Evolutionary conservation across 2,888 invertebrate species (phyloP).

Genomic region (Erynnis tages): DNA sequence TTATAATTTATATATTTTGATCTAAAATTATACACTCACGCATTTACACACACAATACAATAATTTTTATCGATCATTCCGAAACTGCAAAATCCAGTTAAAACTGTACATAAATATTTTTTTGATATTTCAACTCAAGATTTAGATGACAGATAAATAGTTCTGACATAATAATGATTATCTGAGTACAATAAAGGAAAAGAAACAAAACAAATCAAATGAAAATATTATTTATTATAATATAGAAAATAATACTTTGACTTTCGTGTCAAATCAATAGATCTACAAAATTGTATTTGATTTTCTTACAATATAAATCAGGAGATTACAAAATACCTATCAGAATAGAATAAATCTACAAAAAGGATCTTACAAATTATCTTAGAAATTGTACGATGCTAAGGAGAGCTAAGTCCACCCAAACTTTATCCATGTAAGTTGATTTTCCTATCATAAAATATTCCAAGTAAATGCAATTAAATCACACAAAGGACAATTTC

Average conservation of each 20-base stretch:
- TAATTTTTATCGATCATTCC: slow-evolving; percentile 11
- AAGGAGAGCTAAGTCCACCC: slow-evolving; percentile 69
- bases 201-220: slow-evolving; percentile 55
- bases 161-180: slow-evolving; percentile 18
- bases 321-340: slow-evolving; percentile 79
- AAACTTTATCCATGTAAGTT: slow-evolving; percentile 68
- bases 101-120: background rate
- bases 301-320: slow-evolving; percentile 64
- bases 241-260: slow-evolving; percentile 76
- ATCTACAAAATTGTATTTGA: slow-evolving; percentile 61
- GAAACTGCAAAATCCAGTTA: slow-evolving; percentile 1
- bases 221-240: slow-evolving; percentile 74
- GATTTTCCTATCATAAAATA: slow-evolving; percentile 41
- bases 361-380: slow-evolving; percentile 74
- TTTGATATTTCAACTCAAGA: background rate
- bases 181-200: slow-evolving; percentile 32
- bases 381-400: slow-evolving; percentile 77
- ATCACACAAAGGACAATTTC: slow-evolving; percentile 45
- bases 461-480: slow-evolving; percentile 60
- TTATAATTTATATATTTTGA: slow-evolving; percentile 48
- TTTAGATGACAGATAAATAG: background rate
- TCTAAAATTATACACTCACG: slow-evolving; percentile 79
- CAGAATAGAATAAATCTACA: slow-evolving; percentile 71
- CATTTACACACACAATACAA: slow-evolving; percentile 66
- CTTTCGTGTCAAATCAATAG: slow-evolving; percentile 62